phyloP scores from a whole-genome alignment of 53 echinoderm and acorn worm species.

The Pentamera pediparva region DNA sequence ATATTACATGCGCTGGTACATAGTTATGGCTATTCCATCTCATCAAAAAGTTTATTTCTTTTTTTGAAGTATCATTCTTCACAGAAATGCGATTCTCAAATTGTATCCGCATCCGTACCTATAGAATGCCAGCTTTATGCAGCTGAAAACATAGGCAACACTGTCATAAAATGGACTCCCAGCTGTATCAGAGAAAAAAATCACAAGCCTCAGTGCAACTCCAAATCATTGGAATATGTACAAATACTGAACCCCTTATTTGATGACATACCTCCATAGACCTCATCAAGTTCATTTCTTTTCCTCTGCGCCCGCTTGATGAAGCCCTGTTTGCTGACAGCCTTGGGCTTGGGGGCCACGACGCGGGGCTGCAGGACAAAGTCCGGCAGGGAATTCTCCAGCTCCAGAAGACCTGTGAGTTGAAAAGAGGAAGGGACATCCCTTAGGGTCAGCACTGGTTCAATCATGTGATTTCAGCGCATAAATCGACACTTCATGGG shows the following conservation, averaged over 20 bases:
- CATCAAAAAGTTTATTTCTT: too few species aligned
- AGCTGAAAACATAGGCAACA: neutral
- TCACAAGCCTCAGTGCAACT: too few species aligned
- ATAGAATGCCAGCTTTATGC: neutral
- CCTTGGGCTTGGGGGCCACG: slow-evolving; percentile 85
- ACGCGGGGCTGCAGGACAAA: slow-evolving; percentile 94
- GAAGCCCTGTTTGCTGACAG: slow-evolving; percentile 81
- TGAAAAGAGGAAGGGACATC: neutral
- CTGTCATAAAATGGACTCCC: too few species aligned
- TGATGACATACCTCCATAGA: slow-evolving; percentile 81
- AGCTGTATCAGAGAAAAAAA: too few species aligned
- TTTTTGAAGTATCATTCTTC: too few species aligned
- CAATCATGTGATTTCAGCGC: neutral
- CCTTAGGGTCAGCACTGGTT: neutral
- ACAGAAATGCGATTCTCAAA: too few species aligned
- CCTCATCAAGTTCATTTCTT: slow-evolving; percentile 90
- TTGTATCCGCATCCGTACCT: too few species aligned
- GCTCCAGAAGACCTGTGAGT: slow-evolving; percentile 69
- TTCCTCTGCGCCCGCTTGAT: slow-evolving; percentile 77
- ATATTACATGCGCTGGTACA: too few species aligned
- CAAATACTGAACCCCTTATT: too few species aligned
- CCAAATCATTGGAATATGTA: too few species aligned
- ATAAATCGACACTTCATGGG: too few species aligned
- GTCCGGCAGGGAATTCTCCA: slow-evolving; percentile 88
- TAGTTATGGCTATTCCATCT: too few species aligned